Percentiles rank a stretch among this genome's conserved stretches.
Conservation (phyloP, 2,113 vertebrate species). For the Entosphenus tridentatus region DNA sequence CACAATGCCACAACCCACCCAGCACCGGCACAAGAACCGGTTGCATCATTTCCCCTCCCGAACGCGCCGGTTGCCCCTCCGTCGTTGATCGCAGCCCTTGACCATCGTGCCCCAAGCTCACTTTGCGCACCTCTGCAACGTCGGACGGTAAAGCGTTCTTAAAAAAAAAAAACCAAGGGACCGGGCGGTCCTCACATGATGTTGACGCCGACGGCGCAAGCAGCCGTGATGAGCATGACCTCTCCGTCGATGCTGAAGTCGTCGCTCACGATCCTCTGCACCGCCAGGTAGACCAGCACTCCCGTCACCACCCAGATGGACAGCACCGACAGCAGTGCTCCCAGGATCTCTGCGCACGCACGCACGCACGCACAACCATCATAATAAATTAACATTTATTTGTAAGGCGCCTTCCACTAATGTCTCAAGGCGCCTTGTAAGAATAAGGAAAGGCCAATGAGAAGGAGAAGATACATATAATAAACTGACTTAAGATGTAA, state of each 20-base stretch:
- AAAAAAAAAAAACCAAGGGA: neutral
- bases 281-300: constrained; percentile 37
- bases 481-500: no score
- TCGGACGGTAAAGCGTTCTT: neutral
- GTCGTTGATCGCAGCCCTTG: no score
- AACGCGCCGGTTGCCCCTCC: no score
- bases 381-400: no score
- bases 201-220: constrained; percentile 45
- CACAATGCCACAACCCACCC: no score
- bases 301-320: constrained; percentile 63
- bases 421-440: no score
- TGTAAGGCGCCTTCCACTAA: no score
- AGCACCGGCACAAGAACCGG: no score
- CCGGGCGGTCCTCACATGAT: constrained; percentile 29
- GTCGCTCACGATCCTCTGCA: constrained; percentile 31
- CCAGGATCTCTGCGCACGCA: constrained; percentile 41
- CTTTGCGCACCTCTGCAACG: neutral
- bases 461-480: no score
- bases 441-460: no score
- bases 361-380: neutral
- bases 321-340: constrained; percentile 44
- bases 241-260: constrained; percentile 39
- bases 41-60: no score
- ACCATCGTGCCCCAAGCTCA: neutral
- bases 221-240: constrained; percentile 56